Conservation (phyloP, 2,113 vertebrate genomes). For the Vulpes lagopus region DNA sequence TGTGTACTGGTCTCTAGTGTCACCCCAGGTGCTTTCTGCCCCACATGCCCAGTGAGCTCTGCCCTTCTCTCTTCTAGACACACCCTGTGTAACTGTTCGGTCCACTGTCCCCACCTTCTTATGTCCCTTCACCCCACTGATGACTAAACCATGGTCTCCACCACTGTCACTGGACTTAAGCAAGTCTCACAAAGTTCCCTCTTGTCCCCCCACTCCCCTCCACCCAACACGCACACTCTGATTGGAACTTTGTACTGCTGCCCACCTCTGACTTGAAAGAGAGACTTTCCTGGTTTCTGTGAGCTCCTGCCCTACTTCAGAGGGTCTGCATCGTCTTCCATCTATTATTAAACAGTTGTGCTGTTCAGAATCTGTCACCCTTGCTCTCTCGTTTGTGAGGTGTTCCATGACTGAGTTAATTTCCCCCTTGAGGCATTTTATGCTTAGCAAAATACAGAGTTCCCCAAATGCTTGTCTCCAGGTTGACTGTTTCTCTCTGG, state of each 20-base stretch:
- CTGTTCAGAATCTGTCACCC: neutral
- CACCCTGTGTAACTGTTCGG: neutral
- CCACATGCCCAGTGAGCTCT: neutral
- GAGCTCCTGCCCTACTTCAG: neutral
- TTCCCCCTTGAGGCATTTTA: neutral
- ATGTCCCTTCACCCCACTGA: neutral
- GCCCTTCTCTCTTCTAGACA: neutral
- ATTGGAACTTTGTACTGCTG: neutral
- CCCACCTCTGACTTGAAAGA: neutral
- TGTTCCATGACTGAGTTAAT: neutral
- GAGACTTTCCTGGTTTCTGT: neutral
- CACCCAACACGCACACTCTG: neutral
- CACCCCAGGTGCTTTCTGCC: neutral
- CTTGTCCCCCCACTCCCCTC: neutral
- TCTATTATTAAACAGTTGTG: neutral
- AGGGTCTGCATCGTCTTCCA: neutral
- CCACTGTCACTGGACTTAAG: neutral
- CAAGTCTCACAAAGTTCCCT: neutral
- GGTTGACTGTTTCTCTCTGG: neutral
- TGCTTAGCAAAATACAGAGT: neutral
- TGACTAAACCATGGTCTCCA: neutral
- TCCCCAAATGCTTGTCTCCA: neutral
- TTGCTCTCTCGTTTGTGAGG: neutral
- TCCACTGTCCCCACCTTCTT: neutral
- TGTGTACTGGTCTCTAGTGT: neutral